Percentiles rank a stretch among this genome's conserved stretches.
phyloP scores from a whole-genome alignment of 2,888 invertebrate species.

The Prenolepis imparis region DNA sequence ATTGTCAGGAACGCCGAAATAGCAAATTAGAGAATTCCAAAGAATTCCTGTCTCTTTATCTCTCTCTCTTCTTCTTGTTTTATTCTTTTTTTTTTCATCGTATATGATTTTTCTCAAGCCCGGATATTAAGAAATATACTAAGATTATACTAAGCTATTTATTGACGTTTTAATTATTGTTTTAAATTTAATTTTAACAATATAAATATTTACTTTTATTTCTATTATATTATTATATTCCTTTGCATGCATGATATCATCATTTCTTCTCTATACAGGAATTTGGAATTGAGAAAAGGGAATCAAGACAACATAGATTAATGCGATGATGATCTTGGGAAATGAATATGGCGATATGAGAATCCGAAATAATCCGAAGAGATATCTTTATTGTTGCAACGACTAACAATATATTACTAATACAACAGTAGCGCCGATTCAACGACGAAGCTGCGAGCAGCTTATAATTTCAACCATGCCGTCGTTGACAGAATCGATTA shows the following conservation, averaged over 20 bases:
- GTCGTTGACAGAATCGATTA: constrained; percentile 17
- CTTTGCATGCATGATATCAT: not conserved
- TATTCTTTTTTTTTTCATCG: constrained; percentile 37
- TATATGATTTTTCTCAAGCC: not conserved
- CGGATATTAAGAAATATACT: not conserved
- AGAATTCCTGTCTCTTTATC: constrained; percentile 61
- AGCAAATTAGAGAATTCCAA: constrained; percentile 85
- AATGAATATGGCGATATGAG: not conserved
- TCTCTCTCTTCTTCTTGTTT: constrained; percentile 55
- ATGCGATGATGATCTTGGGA: not conserved
- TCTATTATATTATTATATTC: not conserved
- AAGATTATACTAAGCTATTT: not conserved
- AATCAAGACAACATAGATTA: constrained; percentile 18
- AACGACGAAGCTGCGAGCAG: constrained; percentile 47
- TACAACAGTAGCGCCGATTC: constrained; percentile 50
- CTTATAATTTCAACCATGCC: constrained; percentile 38
- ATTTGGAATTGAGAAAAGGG: not conserved
- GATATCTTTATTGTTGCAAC: constrained; percentile 66
- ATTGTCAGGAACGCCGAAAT: constrained; percentile 84
- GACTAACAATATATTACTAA: constrained; percentile 52
- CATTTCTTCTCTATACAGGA: not conserved
- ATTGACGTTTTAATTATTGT: not conserved
- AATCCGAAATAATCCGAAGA: constrained; percentile 10
- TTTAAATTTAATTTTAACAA: constrained; percentile 12
- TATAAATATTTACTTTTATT: constrained; percentile 4